phyloP scores from a whole-genome alignment of 2,888 invertebrate genomes.

The Brachynemurus nebulosus region DNA sequence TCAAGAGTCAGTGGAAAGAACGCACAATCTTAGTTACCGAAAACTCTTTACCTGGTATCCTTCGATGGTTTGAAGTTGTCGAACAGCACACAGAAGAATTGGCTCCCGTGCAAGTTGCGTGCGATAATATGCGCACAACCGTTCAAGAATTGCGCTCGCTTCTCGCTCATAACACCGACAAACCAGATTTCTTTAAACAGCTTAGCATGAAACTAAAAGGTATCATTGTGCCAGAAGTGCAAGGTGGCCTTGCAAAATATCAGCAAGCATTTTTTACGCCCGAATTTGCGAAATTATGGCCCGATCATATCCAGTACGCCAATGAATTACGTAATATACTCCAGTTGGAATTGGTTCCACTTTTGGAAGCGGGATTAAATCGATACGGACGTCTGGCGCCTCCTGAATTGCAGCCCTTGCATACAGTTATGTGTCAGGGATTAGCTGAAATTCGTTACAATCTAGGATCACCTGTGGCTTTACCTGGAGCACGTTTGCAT shows the following conservation, averaged over 20 bases:
- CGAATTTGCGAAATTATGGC: constrained; percentile 52
- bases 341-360: constrained; percentile 16
- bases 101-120: constrained; percentile 72
- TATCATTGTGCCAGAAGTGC: constrained; percentile 90
- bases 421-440: constrained; percentile 75
- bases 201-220: constrained; percentile 88
- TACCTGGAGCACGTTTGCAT: constrained; percentile 39
- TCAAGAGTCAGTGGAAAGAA: constrained; percentile 91
- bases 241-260: constrained; percentile 89
- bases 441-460: constrained; percentile 74
- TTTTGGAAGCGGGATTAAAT: constrained; percentile 69
- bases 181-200: constrained; percentile 72
- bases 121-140: constrained; percentile 85
- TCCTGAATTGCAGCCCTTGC: constrained; percentile 77
- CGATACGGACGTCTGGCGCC: constrained; percentile 80
- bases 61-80: constrained; percentile 87
- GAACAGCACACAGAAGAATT: constrained; percentile 60
- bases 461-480: constrained; percentile 39
- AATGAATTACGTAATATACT: constrained; percentile 21
- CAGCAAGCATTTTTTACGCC: constrained; percentile 85
- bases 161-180: constrained; percentile 64
- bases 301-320: constrained; percentile 42
- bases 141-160: constrained; percentile 74
- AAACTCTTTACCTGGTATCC: constrained; percentile 74
- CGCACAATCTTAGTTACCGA: constrained; percentile 75